These are phyloP conservation scores for Apamea anceps DNA, from an alignment of 2,888 invertebrate species.

Conservation along the genomic window DNA sequence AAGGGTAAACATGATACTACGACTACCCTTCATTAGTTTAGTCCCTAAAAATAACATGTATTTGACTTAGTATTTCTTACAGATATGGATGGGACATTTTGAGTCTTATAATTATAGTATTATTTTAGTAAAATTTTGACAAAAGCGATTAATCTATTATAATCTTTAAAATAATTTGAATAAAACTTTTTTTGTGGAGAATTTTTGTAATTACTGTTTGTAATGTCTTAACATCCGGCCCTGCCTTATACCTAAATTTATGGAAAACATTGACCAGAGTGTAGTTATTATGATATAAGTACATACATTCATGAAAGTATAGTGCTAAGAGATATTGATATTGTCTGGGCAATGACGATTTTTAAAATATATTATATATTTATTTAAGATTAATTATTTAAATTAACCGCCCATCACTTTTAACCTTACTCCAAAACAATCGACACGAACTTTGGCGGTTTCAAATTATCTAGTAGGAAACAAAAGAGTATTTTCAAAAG, in stretches of 20 bases:
- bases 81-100: constrained; percentile 49
- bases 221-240: constrained; percentile 26
- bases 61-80: constrained; percentile 29
- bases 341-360: constrained; percentile 29
- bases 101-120: constrained; percentile 26
- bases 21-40: not conserved
- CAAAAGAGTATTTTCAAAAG: constrained; percentile 54
- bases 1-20: not conserved
- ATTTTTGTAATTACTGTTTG: not conserved
- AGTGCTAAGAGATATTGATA: constrained; percentile 21
- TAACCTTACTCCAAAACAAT: constrained; percentile 38
- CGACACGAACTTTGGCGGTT: constrained; percentile 61
- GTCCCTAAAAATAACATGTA: not conserved
- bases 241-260: constrained; percentile 42
- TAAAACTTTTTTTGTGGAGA: not conserved
- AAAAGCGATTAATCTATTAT: not conserved
- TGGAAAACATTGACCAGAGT: constrained; percentile 29
- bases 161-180: not conserved
- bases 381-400: constrained; percentile 26
- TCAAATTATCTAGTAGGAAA: constrained; percentile 51
- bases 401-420: constrained; percentile 46
- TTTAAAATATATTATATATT: constrained; percentile 6
- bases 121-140: constrained; percentile 2
- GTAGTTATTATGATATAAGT: constrained; percentile 10
- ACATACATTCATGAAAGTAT: constrained; percentile 29